phyloP scores from a whole-genome alignment of 2,113 vertebrate species.

The Eclectus roratus region DNA sequence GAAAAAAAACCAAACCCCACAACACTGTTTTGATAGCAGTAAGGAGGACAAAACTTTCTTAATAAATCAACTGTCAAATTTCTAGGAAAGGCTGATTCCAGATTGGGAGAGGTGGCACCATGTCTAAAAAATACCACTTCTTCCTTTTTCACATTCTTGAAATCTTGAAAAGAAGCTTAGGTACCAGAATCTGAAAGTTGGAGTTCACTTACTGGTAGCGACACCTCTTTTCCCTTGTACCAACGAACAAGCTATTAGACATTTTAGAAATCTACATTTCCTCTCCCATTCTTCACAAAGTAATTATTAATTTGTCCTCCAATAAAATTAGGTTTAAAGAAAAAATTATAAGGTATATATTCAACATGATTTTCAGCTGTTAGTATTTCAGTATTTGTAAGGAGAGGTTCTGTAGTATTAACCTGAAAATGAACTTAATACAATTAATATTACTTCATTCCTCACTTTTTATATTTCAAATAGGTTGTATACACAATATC shows the following conservation, averaged over 20 bases:
- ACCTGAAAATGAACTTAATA: background rate
- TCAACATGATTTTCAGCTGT: background rate
- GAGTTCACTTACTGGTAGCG: background rate
- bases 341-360: background rate
- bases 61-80: background rate
- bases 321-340: background rate
- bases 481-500: background rate
- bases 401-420: background rate
- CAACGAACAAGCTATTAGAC: background rate
- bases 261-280: background rate
- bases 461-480: background rate
- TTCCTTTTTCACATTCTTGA: background rate
- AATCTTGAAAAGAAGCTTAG: background rate
- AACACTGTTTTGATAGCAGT: background rate
- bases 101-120: background rate
- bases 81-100: background rate
- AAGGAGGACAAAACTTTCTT: background rate
- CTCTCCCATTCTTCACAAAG: background rate
- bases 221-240: background rate
- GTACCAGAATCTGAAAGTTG: background rate
- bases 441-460: background rate
- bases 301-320: background rate
- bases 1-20: background rate
- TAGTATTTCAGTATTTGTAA: background rate
- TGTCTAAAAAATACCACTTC: accelerated